phyloP scores from a whole-genome alignment of 2,113 vertebrate species.

The Microtus pennsylvanicus region DNA sequence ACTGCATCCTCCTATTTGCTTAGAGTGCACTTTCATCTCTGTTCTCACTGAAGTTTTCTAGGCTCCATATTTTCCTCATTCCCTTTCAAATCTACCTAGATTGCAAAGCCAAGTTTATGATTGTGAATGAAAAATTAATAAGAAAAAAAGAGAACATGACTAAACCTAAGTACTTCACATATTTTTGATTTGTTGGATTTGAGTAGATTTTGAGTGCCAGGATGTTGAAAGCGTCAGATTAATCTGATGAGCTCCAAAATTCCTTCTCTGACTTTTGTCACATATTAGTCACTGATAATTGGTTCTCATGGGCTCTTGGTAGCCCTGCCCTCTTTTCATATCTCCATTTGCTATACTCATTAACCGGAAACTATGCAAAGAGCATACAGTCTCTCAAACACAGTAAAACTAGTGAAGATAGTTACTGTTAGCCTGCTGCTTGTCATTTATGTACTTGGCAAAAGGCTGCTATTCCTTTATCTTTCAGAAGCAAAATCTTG shows the following conservation, averaged over 20 bases:
- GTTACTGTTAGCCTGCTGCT: background rate
- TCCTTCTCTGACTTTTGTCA: background rate
- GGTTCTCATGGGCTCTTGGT: background rate
- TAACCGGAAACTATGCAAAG: background rate
- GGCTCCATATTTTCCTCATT: background rate
- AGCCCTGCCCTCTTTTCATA: accelerated
- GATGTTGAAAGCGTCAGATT: background rate
- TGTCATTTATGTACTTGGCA: background rate
- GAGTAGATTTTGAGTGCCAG: background rate
- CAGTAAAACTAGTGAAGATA: background rate
- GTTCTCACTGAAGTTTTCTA: background rate
- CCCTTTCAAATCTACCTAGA: background rate
- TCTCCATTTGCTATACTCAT: background rate
- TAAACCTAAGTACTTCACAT: background rate
- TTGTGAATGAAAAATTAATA: background rate
- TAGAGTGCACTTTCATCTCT: background rate
- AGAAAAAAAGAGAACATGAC: background rate
- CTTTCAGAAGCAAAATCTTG: background rate
- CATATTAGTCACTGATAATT: background rate
- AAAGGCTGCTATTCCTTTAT: background rate
- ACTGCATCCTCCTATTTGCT: background rate
- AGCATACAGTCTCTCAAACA: background rate
- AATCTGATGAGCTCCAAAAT: background rate
- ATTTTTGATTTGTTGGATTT: background rate
- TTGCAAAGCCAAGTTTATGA: background rate